Evolutionary conservation across 2,797 vertebrate genomes (phyloP), one percentile per base, ranked within the genome.

Genomic region (Erithacus rubecula): DNA sequence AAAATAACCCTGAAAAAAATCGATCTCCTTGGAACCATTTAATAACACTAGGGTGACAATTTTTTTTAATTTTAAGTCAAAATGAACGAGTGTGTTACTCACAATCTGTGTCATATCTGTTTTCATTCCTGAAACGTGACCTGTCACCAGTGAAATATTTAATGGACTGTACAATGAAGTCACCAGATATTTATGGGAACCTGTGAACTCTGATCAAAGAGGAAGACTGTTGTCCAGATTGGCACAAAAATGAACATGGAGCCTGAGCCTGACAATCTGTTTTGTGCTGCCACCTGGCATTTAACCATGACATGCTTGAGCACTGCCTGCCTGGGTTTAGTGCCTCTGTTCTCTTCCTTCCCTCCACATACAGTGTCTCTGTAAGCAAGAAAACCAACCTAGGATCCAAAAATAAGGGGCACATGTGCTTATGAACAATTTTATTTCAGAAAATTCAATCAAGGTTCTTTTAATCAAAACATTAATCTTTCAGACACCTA

Each of bases 401-500:
- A 51, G 56, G 81, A 95, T 93, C 83, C 84, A 94, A 95, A 91
- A 96, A 86, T 91, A 93, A 94, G 69, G 9, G 29, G 43, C 58
- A 75, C 32, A 23, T 84, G 78, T 95, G 83, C 83, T 97, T 94
- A 94, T 80, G 91, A 97, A 96, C 74, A 96, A 92, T 97, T 97
- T 97, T 97, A 91, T 92, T 79, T 96, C 89, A 70, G 78, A 96
- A 98, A 97, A 97, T 97, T 97, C 87, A 92, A 83, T 97, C 95
- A 95, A 88, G n/a, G 41, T 89, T 97, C 90, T 95, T 96, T 96
- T 97, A 97, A 98, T 97, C 95, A 96, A 93, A 96, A 92, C 78
- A 95, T 97, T 97, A 96, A 97, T 98, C 97, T 97, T 97, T 97
- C 93, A 96, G 96, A 95, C 84, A 90, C 59, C 55, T 81, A 96